A percentile compares a stretch with the other conserved stretches of the same genome.
Conservation (phyloP, 92 coral and sea anemone species). For the Micromussa lordhowensis region DNA sequence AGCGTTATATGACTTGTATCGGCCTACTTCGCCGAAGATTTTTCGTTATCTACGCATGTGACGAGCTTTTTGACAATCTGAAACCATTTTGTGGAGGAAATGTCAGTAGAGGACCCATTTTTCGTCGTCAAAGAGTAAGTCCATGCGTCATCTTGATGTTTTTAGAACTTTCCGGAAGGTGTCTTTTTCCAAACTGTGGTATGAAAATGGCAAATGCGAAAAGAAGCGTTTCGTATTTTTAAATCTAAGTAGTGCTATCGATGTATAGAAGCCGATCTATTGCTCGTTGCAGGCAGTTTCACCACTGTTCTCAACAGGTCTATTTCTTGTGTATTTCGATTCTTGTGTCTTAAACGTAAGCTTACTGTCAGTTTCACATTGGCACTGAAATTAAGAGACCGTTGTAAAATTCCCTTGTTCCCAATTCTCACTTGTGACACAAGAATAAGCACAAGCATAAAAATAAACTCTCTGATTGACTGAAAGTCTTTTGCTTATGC, state of each 20-base stretch:
- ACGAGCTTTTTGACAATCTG: neutral
- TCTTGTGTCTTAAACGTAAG: no score
- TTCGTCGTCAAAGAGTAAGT: slow-evolving; percentile 93
- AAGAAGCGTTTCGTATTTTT: neutral
- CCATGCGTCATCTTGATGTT: neutral
- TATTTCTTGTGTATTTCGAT: no score
- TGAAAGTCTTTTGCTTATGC: no score
- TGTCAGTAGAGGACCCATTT: slow-evolving; percentile 94
- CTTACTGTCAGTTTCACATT: neutral
- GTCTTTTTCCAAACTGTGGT: neutral
- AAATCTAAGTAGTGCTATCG: neutral
- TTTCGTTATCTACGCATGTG: neutral
- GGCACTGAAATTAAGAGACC: neutral
- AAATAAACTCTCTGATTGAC: no score
- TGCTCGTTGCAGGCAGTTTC: neutral
- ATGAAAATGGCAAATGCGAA: neutral
- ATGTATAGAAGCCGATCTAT: neutral
- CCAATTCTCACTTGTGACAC: no score
- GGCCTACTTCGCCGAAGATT: neutral
- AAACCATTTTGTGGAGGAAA: slow-evolving; percentile 3
- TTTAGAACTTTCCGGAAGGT: neutral
- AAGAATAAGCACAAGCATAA: no score
- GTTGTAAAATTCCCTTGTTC: no score
- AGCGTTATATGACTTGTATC: slow-evolving; percentile 2
- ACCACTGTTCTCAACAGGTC: neutral